A percentile compares a stretch with the other conserved stretches of the same genome.
Evolutionary conservation across 2,797 vertebrate genomes (phyloP).

Genomic region (Lutjanus argentimaculatus): DNA sequence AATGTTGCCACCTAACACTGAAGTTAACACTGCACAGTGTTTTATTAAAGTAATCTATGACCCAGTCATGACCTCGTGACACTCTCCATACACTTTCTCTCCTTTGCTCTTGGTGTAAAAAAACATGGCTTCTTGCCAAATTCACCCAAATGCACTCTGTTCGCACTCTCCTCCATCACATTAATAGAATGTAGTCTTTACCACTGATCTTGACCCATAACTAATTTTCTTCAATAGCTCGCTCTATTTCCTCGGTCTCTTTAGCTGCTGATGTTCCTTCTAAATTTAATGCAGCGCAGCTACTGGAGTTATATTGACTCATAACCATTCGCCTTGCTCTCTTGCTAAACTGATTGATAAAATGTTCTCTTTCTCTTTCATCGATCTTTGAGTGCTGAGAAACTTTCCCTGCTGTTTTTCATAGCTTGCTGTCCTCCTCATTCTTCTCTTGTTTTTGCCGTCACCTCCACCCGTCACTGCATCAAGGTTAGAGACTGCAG

Average conservation of each 20-base stretch:
- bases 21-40: constrained; percentile 37
- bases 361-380: constrained; percentile 20
- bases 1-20: constrained; percentile 16
- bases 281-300: constrained; percentile 15
- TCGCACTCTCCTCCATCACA: neutral
- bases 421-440: neutral
- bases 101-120: constrained; percentile 25
- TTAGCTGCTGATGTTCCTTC: constrained; percentile 7
- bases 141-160: constrained; percentile 24
- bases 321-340: constrained; percentile 9
- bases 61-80: constrained; percentile 22
- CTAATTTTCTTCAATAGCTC: constrained; percentile 35
- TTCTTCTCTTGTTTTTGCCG: constrained; percentile 5
- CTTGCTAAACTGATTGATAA: constrained; percentile 27
- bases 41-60: constrained; percentile 49
- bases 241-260: constrained; percentile 15
- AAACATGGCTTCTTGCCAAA: constrained; percentile 32
- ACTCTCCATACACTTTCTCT: neutral
- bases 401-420: constrained; percentile 2
- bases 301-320: constrained; percentile 33
- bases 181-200: constrained; percentile 51
- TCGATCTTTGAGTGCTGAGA: neutral
- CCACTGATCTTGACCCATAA: constrained; percentile 35
- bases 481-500: neutral
- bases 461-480: neutral